Evolutionary conservation across 2,797 vertebrate species (phyloP), one percentile per base, ranked within the genome.

Genomic region (Sebastes diploproa): DNA sequence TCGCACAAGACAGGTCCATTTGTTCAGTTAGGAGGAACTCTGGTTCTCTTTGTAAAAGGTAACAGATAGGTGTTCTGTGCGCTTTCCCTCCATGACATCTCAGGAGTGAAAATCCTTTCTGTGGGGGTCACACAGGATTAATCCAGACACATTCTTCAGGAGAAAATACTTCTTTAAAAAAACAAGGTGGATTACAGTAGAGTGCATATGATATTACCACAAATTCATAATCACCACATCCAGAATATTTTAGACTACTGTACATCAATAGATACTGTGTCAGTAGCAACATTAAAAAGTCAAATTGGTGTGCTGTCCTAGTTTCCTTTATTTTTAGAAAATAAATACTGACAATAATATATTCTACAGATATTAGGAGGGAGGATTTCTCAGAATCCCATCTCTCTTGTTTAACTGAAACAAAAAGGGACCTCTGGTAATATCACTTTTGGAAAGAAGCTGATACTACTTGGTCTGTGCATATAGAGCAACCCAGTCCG

Each of bases 1-100:
- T 81, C 20, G 2, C 86, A 76, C 72, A 60, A 93, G 94, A 95
- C 95, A 95, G 94, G 85, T 95, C 90, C 85, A 95, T 96, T 95
- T 96, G 94, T 94, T 91, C 89, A 86, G 89, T 94, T 95, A 93
- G 88, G 88, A 90, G 84, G 61, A 91, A 94, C 86, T 89, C 85
- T 36, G 77, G 81, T 93, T 91, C 82, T 72, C 75, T 90, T 86
- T 92, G 86, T 95, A 89, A 92, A 86, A 85, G 86, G 82, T 89
- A 92, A 94, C 90, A 92, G 89, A 91, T 93, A 89, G 71, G 68
- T 94, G 90, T 89, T 92, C 78, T 89, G 87, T 92, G 94, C 64
- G 80, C 86, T 92, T 95, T 92, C 76, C 78, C 72, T 29, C 72
- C 36, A 14, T 73, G 60, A 86, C 81, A 82, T 83, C 65, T 83